Evolutionary conservation across 2,888 invertebrate species (phyloP), one percentile per base, ranked within the genome.

Genomic region (Eutolmus rufibarbis): DNA sequence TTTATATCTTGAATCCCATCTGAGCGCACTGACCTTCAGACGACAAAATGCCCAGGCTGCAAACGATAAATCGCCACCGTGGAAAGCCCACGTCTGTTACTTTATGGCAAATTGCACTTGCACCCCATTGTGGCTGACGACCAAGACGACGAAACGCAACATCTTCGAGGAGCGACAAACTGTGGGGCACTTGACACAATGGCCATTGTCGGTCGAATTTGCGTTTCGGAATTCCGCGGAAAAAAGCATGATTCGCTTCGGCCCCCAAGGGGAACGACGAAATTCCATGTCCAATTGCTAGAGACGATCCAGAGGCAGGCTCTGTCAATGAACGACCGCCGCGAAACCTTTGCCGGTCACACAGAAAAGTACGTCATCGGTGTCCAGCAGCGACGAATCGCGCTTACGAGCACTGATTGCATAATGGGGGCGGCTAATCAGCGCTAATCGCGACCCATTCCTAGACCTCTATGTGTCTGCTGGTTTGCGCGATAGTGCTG

Each of bases 351-450:
- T 82, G 40, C 82, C 57, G 82, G 82, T 82, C 82, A 82, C 34
- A 34, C 40, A 28, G 74, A 85, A 31, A 23, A 74, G 28, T 37
- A 74, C 85, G 43, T 12, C 85, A 23, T 19, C 28, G 84, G 84
- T 23, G 79, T 43, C 79, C 79, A 40, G 66, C 81, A 56, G n/a
- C 56, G 56, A 56, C 16, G 31, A 57, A 66, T 84, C 66, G 31
- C 28, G 31, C 43, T 85, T 87, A 88, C 87, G 56, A 87, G 81
- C 74, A 76, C 84, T 88, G 82, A 88, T 87, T 87, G 87, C 86
- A 88, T 87, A 88, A 87, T 88, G 87, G 86, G n/a, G 74, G 86
- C 74, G 86, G 51, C 74, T 88, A 88, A 88, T 87, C 88, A 88
- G 85, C 86, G 78, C 57, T 88, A 88, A 88, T 88, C 87, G 66